phyloP scores from a whole-genome alignment of 1,140 invertebrate species.

The Sitobion miscanthi region DNA sequence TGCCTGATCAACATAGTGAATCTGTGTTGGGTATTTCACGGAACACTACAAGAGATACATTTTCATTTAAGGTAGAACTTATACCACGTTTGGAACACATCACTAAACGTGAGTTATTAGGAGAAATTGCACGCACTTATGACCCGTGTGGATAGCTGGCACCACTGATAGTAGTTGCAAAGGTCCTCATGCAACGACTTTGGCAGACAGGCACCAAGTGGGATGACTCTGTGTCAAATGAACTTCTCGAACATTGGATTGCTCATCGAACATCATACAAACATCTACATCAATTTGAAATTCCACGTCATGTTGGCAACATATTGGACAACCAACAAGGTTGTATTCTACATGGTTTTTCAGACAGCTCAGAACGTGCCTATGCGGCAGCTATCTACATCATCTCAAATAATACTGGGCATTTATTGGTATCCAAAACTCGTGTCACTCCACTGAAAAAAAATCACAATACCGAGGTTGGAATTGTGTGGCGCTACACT shows the following conservation, averaged over 20 bases:
- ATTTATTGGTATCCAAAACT: too few species aligned
- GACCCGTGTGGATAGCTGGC: slow-evolving; percentile 61
- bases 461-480: too few species aligned
- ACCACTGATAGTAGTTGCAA: slow-evolving; percentile 59
- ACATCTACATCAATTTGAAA: background rate
- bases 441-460: too few species aligned
- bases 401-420: too few species aligned
- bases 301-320: background rate
- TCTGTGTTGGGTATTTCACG: slow-evolving; percentile 58
- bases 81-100: background rate
- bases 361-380: slow-evolving; percentile 59
- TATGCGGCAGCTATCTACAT: slow-evolving; percentile 55
- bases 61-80: slow-evolving; percentile 29
- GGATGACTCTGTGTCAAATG: too few species aligned
- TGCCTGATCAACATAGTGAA: slow-evolving; percentile 60
- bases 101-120: slow-evolving; percentile 57
- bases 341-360: slow-evolving; percentile 60
- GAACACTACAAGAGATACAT: slow-evolving; percentile 56
- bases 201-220: slow-evolving; percentile 59
- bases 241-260: too few species aligned
- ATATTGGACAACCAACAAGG: background rate
- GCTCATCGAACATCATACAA: background rate
- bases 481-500: too few species aligned
- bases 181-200: slow-evolving; percentile 56
- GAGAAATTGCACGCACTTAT: slow-evolving; percentile 59